phyloP scores from a whole-genome alignment of 2,113 vertebrate genomes.

The Paedocypris sp. region DNA sequence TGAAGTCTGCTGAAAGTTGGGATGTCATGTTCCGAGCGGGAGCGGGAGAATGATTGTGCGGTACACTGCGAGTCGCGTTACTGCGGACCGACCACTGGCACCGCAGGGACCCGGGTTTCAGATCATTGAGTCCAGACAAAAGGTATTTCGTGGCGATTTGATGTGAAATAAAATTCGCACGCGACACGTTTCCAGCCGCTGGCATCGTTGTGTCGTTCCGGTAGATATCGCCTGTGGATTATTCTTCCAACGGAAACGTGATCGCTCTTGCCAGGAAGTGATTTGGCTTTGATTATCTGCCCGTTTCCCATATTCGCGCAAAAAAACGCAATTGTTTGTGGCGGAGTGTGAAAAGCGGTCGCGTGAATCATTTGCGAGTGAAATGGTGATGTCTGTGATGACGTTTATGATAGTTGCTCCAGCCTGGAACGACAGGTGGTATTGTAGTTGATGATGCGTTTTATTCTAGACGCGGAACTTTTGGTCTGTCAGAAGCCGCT shows the following conservation, averaged over 20 bases:
- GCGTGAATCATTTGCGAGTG: slow-evolving; percentile 21
- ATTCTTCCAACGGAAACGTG: background rate
- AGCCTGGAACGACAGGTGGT: slow-evolving; percentile 38
- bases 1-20: slow-evolving; percentile 71
- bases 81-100: slow-evolving; percentile 51
- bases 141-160: slow-evolving; percentile 48
- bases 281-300: slow-evolving; percentile 2
- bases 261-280: slow-evolving; percentile 15
- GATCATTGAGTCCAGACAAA: slow-evolving; percentile 72
- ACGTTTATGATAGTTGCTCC: slow-evolving; percentile 25
- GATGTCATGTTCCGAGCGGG: slow-evolving; percentile 60
- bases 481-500: slow-evolving; percentile 16
- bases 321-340: slow-evolving; percentile 29
- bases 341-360: slow-evolving; percentile 35
- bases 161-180: slow-evolving; percentile 21
- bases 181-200: background rate
- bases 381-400: slow-evolving; percentile 30
- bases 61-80: slow-evolving; percentile 37
- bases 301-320: background rate
- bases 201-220: background rate
- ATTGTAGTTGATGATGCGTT: slow-evolving; percentile 19
- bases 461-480: slow-evolving; percentile 42
- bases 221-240: background rate
- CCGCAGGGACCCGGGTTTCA: slow-evolving; percentile 58
- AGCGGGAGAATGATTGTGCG: slow-evolving; percentile 40